These are phyloP conservation scores for Xerus inauris DNA, from an alignment of 2,113 vertebrate species.

Conservation along the genomic window DNA sequence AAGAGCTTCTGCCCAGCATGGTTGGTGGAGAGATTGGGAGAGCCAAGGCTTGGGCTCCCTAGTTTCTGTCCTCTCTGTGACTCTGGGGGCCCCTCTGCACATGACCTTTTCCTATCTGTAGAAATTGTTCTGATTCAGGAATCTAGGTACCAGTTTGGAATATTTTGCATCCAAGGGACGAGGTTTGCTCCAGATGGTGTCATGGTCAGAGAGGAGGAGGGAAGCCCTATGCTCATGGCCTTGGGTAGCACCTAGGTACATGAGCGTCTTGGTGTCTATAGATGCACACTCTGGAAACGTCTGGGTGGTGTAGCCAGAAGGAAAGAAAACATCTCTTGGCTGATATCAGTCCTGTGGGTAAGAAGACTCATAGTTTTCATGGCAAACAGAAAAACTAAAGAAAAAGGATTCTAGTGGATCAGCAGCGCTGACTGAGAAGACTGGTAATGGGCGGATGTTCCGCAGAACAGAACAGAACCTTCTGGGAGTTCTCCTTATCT, in stretches of 20 bases:
- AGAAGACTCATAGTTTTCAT: neutral
- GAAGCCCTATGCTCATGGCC: neutral
- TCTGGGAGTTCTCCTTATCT: neutral
- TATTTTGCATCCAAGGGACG: neutral
- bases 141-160: neutral
- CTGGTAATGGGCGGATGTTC: rapidly evolving
- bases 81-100: neutral
- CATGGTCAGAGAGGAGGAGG: neutral
- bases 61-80: neutral
- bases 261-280: too few relatives aligned
- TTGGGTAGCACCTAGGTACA: neutral
- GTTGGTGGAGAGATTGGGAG: neutral
- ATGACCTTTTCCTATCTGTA: neutral
- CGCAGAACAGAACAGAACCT: too few relatives aligned
- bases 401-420: neutral
- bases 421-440: neutral
- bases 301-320: neutral
- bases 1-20: neutral
- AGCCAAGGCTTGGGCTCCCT: neutral
- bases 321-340: neutral
- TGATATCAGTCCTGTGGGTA: neutral
- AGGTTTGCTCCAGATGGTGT: neutral
- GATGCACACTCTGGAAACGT: neutral
- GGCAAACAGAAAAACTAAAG: neutral
- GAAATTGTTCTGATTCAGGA: neutral